Percentiles rank a stretch among this genome's conserved stretches.
These are phyloP conservation scores for Tetranychus urticae DNA, from an alignment of 1,140 invertebrate genomes.

Conservation along the genomic window DNA sequence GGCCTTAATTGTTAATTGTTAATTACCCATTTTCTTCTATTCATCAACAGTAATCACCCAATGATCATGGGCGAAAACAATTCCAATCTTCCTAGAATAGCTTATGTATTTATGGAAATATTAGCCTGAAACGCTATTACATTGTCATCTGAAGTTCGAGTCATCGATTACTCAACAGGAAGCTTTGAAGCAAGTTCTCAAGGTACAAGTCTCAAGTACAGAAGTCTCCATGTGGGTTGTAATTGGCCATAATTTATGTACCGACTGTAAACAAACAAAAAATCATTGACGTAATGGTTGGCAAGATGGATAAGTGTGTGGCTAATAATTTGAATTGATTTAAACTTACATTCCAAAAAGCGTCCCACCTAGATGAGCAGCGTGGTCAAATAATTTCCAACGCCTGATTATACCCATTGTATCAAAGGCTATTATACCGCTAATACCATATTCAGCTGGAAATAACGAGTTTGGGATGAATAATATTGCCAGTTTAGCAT, in stretches of 20 bases:
- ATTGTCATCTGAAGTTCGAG: slow-evolving; percentile 30
- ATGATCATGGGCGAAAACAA: slow-evolving; percentile 58
- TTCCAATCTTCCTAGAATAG: slow-evolving; percentile 60
- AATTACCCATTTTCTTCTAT: slow-evolving; percentile 1
- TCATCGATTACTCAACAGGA: slow-evolving; percentile 3
- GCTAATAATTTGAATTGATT: not conserved
- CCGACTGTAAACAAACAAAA: not conserved
- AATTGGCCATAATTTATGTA: not conserved
- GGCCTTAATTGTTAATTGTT: not conserved
- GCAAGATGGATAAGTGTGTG: not conserved
- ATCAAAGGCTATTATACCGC: slow-evolving; percentile 58
- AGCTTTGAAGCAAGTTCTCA: slow-evolving; percentile 4
- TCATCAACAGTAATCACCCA: slow-evolving; percentile 40
- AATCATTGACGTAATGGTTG: not conserved
- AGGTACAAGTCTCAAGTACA: too few species aligned
- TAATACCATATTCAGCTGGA: slow-evolving; percentile 53
- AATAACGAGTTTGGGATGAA: slow-evolving; percentile 70
- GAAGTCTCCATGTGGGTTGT: not conserved
- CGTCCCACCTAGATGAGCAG: slow-evolving; percentile 85
- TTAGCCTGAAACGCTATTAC: slow-evolving; percentile 55
- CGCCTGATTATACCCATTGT: slow-evolving; percentile 48
- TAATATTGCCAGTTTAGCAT: slow-evolving; percentile 58
- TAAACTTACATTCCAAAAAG: slow-evolving; percentile 62
- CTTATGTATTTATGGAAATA: slow-evolving; percentile 68
- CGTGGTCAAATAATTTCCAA: slow-evolving; percentile 89